phyloP scores from a whole-genome alignment of 2,888 invertebrate species.

The Spicauda simplicius region DNA sequence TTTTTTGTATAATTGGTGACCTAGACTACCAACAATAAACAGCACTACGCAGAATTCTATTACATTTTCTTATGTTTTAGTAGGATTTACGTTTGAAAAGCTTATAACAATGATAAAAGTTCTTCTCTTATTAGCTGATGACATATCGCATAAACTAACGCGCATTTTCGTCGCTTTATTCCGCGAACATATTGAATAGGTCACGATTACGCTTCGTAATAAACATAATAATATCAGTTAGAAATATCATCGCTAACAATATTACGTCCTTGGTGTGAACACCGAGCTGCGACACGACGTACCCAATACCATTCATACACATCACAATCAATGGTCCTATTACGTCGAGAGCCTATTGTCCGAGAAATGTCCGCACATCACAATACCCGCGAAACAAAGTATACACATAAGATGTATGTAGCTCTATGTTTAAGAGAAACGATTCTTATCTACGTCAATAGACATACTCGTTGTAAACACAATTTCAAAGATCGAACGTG shows the following conservation, averaged over 20 bases:
- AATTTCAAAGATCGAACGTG: neutral
- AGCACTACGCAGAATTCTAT: too few relatives aligned
- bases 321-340: constrained; percentile 80
- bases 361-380: constrained; percentile 75
- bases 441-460: constrained; percentile 4
- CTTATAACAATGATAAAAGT: too few relatives aligned
- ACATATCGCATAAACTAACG: too few relatives aligned
- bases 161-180: too few relatives aligned
- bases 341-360: constrained; percentile 62
- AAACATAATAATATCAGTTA: constrained; percentile 9
- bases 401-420: neutral
- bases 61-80: too few relatives aligned
- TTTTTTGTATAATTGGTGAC: too few relatives aligned
- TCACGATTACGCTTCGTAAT: constrained; percentile 4
- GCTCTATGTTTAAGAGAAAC: neutral
- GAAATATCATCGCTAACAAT: constrained; percentile 17
- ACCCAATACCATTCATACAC: constrained; percentile 63
- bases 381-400: constrained; percentile 68
- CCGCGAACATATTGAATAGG: neutral
- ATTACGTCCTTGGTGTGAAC: constrained; percentile 19
- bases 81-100: too few relatives aligned
- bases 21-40: too few relatives aligned
- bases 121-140: too few relatives aligned
- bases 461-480: constrained; percentile 25
- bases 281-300: constrained; percentile 41